phyloP scores from a whole-genome alignment of 2,797 vertebrate species.

The Anguilla obscura region DNA sequence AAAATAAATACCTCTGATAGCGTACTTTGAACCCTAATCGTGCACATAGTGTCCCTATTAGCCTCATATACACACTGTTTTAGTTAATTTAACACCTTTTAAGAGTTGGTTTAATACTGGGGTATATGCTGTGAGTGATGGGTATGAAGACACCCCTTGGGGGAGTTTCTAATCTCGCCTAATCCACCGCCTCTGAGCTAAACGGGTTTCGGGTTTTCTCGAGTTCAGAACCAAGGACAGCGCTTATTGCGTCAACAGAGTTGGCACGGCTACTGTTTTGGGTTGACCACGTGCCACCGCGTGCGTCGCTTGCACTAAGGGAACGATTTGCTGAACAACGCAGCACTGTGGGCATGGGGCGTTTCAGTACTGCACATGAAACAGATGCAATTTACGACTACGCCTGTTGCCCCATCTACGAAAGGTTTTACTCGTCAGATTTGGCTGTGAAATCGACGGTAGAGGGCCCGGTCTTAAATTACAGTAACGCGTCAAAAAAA shows the following conservation, averaged over 20 bases:
- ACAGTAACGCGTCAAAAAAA: not conserved
- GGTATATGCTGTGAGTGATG: too few species aligned
- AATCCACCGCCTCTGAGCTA: not conserved
- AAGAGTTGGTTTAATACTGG: too few species aligned
- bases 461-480: not conserved
- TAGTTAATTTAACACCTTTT: too few species aligned
- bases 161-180: too few species aligned
- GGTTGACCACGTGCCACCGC: not conserved
- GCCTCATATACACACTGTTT: not conserved
- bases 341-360: not conserved
- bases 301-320: not conserved
- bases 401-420: not conserved
- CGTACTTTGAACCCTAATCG: too few species aligned
- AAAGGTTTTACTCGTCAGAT: not conserved
- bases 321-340: not conserved
- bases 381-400: not conserved
- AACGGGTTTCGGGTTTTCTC: not conserved
- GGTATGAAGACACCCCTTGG: too few species aligned
- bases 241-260: slow-evolving; percentile 30
- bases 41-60: not conserved
- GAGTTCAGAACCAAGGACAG: slow-evolving; percentile 67
- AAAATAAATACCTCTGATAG: not conserved
- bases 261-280: not conserved
- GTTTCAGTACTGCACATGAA: not conserved
- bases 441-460: not conserved